Evolutionary conservation across 2,888 invertebrate genomes (phyloP), one percentile per base, ranked within the genome.

Genomic region (Ophion slaviceki): DNA sequence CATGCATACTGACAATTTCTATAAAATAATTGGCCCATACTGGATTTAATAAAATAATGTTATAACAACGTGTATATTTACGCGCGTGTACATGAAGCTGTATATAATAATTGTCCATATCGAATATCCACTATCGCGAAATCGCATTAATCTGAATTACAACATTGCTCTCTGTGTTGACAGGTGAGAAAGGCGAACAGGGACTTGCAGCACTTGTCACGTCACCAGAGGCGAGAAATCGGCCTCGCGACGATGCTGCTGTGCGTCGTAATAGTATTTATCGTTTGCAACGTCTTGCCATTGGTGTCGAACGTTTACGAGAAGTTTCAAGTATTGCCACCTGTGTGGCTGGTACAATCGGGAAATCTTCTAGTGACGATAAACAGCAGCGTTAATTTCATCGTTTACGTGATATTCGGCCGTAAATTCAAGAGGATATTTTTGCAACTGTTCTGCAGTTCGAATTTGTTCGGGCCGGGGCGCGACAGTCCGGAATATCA

Each of bases 351-450:
- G 90, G 96, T 98, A 77, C 97, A 97, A 92, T 95, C 96, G 59
- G 98, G 97, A 92, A 99, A 99, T 94, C 96, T 99, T 80, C 95
- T 99, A 87, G 99, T 99, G 81, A 99, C 98, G 87, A 96, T 99
- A 93, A 99, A 99, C 95, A 99, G 99, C 92, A 98, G 99, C 92
- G 98, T 99, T 87, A 99, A 99, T 95, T 99, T 99, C 94, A 96
- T 99, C 88, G 98, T 99, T 90, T 99, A 99, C 95, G 99, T 99
- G 88, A 99, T 99, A 88, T 99, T 99, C 94, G 99, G 99, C 1
- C 98, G 99, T 93, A 99, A 99, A 94, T 99, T 99, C 95, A 97
- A 98, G 93, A 95, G 97, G 86, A 96, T 98, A 88, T 98, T 98
- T 94, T 94, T 97, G 89, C 95, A 96, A 94, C 95, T 97, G 94